Evolutionary conservation across 2,888 invertebrate genomes (phyloP), one percentile per base, ranked within the genome.

Genomic region (Macaria notata): DNA sequence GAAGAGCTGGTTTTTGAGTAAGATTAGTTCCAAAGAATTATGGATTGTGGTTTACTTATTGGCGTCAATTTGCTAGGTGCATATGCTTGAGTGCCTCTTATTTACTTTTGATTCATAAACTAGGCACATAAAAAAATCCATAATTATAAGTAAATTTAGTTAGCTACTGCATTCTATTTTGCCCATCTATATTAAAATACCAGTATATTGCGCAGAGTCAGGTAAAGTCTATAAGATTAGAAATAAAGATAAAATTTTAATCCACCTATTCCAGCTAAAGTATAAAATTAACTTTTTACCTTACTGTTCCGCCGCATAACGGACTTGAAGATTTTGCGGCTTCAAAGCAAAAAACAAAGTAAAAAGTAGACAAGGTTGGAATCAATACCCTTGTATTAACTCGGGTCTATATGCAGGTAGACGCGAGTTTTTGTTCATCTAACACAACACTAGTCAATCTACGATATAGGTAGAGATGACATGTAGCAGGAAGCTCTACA

Each of bases 381-480:
- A 69, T 70, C 65, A 71, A 70, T 70, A 72, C 71, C 72, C 72
- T 71, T 69, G 64, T 64, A 64, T 70, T 66, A 62, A 63, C 63
- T 66, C 63, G 59, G 61, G 65, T 19, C 19, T 19, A 59, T 66
- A 64, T 71, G 72, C 76, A 79, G 78, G 77, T 76, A 76, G 66
- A 69, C 71, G 73, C 72, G 67, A 69, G 75, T 81, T 76, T 77
- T 74, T 72, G 69, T 74, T 56, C 65, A 64, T 72, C 70, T 71
- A 68, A 72, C 75, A 75, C 70, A 68, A 72, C 75, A 75, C 70
- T 70, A 65, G 76, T 79, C 76, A 78, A 76, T 78, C 76, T 73
- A 71, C 71, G 64, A 65, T 69, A 65, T 62, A 62, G 49, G 41
- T 58, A 48, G 41, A 44, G 38, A 50, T 50, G 50, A 48, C 61